Conservation (phyloP, 2,113 vertebrate species). For the Odocoileus hemionus region DNA sequence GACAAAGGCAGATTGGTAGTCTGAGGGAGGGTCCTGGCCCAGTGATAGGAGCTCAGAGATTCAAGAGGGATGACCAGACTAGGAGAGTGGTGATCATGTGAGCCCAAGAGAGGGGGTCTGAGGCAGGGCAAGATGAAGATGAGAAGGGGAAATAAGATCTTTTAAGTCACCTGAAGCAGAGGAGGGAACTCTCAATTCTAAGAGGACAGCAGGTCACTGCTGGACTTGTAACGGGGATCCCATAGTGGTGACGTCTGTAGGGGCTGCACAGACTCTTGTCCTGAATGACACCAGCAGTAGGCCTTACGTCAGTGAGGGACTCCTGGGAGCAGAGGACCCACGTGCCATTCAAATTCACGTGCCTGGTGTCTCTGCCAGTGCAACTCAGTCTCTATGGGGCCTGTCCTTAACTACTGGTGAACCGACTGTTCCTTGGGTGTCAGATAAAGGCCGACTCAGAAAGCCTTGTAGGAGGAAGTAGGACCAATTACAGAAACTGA, state of each 20-base stretch:
- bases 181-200: not conserved
- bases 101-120: not conserved
- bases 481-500: slow-evolving; percentile 35
- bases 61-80: not conserved
- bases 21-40: not conserved
- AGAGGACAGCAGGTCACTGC: not conserved
- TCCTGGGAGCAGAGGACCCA: slow-evolving; percentile 37
- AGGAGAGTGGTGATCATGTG: not conserved
- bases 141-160: not conserved
- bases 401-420: slow-evolving; percentile 49
- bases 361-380: not conserved
- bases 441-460: slow-evolving; percentile 55
- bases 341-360: not conserved
- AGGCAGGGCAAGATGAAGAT: not conserved
- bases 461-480: slow-evolving; percentile 39
- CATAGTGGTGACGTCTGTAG: not conserved
- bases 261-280: not conserved
- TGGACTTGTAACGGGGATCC: not conserved
- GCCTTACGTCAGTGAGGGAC: not conserved
- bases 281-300: slow-evolving; percentile 1
- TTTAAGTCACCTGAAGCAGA: not conserved
- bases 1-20: not conserved
- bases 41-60: not conserved
- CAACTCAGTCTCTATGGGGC: not conserved
- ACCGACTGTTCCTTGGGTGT: slow-evolving; percentile 3